Evolutionary conservation across 2,113 vertebrate genomes (phyloP).

Genomic region (Clupea harengus): DNA sequence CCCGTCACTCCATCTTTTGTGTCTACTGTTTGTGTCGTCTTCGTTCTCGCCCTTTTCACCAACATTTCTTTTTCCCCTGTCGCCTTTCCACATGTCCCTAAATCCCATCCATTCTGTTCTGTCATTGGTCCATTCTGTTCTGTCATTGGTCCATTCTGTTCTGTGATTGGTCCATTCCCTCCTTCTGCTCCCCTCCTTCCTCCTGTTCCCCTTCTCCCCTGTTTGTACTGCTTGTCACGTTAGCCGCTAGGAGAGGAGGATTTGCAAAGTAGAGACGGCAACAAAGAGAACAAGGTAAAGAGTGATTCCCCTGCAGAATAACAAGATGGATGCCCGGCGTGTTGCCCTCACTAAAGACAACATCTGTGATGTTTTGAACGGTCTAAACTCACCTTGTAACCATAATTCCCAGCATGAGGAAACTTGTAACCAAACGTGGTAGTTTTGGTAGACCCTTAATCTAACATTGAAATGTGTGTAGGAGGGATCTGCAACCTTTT

Average conservation of each 20-base stretch:
- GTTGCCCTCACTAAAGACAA: not conserved
- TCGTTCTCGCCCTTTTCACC: not conserved
- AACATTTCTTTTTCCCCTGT: not conserved
- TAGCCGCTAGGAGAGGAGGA: constrained; percentile 77
- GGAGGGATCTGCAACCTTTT: not conserved
- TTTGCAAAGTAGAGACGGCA: constrained; percentile 69
- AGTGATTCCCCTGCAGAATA: not conserved
- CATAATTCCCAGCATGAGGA: not conserved
- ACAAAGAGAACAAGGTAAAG: constrained; percentile 75
- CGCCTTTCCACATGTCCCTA: not conserved
- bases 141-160: not conserved
- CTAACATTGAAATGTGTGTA: not conserved
- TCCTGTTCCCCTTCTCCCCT: constrained; percentile 22
- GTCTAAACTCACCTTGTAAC: not conserved
- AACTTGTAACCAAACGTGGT: not conserved
- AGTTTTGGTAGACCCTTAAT: not conserved
- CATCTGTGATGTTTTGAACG: not conserved
- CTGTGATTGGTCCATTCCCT: not conserved
- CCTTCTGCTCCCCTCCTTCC: not conserved
- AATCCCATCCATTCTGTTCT: not conserved
- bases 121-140: not conserved
- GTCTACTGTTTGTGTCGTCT: not conserved
- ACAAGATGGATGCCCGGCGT: not conserved
- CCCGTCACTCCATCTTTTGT: not conserved
- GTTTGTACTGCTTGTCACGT: constrained; percentile 45